Evolutionary conservation across 2,797 vertebrate species (phyloP).

Genomic region (Alcedo atthis): DNA sequence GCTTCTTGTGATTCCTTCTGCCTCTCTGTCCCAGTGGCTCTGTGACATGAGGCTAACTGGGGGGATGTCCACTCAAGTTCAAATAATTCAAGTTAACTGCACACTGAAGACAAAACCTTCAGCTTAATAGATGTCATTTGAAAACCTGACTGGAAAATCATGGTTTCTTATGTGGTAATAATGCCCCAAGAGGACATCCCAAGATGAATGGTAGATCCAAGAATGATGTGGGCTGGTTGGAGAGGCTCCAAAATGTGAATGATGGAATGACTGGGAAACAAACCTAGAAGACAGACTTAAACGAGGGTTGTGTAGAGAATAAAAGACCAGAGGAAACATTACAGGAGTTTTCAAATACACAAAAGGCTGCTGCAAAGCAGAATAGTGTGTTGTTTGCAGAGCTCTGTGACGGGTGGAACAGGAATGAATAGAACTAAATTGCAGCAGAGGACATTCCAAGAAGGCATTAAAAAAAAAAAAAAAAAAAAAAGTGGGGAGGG

Average conservation of each 20-base stretch:
- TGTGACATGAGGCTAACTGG: not conserved
- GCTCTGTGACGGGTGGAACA: not conserved
- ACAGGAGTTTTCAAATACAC: not conserved
- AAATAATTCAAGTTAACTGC: slow-evolving; percentile 56
- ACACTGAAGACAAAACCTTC: not conserved
- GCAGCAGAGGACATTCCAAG: not conserved
- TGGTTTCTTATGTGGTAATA: not conserved
- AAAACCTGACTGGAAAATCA: slow-evolving; percentile 13
- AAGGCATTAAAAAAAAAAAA: not conserved
- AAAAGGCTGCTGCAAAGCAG: not conserved
- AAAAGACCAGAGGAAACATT: not conserved
- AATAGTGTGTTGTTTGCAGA: not conserved
- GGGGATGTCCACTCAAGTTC: not conserved
- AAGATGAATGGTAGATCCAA: slow-evolving; percentile 24
- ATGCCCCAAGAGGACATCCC: slow-evolving; percentile 5
- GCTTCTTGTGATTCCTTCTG: not conserved
- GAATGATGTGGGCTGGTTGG: slow-evolving; percentile 9
- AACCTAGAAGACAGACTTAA: slow-evolving; percentile 6
- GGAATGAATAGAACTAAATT: not conserved
- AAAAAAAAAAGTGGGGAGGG: rapidly evolving
- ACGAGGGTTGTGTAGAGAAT: not conserved
- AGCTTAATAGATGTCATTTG: slow-evolving; percentile 26
- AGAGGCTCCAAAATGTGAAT: slow-evolving; percentile 7
- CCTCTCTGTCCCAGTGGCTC: not conserved
- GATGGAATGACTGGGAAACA: slow-evolving; percentile 12